Conservation (phyloP, 2,113 vertebrate genomes). For the Leptocoma aspasia region DNA sequence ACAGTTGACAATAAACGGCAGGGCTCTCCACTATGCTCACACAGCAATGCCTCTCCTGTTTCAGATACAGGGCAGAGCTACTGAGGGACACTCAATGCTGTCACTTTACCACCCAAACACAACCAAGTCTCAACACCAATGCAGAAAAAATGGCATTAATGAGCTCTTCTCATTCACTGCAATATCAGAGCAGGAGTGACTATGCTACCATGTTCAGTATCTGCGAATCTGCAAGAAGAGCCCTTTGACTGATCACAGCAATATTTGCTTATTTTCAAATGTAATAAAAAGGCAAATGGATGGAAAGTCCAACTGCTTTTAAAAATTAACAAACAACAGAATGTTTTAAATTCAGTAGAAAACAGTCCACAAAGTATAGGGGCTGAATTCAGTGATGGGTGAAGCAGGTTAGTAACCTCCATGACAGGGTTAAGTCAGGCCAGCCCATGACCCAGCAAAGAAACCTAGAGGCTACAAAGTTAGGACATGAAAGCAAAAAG, state of each 20-base stretch:
- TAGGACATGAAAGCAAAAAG: not conserved
- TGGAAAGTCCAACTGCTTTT: not conserved
- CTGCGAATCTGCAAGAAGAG: not conserved
- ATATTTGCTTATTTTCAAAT: not conserved
- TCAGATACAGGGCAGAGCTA: not conserved
- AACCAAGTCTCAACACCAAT: not conserved
- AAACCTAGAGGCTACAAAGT: not conserved
- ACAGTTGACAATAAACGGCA: not conserved
- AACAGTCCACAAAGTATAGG: not conserved
- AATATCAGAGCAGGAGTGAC: not conserved
- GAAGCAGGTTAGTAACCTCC: not conserved
- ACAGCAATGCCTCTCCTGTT: not conserved
- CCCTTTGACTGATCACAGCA: not conserved
- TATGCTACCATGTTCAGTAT: not conserved
- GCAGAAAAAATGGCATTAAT: not conserved
- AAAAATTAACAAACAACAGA: not conserved
- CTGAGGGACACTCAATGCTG: not conserved
- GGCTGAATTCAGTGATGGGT: not conserved
- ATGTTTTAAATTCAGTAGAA: not conserved
- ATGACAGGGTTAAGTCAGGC: not conserved
- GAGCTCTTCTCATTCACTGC: not conserved
- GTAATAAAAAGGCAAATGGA: not conserved
- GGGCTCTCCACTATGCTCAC: not conserved
- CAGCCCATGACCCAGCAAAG: not conserved
- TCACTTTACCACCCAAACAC: not conserved